A percentile compares a stretch with the other conserved stretches of the same genome.
These are phyloP conservation scores for Dendroctonus valens DNA, from an alignment of 1,140 invertebrate genomes.

Conservation along the genomic window DNA sequence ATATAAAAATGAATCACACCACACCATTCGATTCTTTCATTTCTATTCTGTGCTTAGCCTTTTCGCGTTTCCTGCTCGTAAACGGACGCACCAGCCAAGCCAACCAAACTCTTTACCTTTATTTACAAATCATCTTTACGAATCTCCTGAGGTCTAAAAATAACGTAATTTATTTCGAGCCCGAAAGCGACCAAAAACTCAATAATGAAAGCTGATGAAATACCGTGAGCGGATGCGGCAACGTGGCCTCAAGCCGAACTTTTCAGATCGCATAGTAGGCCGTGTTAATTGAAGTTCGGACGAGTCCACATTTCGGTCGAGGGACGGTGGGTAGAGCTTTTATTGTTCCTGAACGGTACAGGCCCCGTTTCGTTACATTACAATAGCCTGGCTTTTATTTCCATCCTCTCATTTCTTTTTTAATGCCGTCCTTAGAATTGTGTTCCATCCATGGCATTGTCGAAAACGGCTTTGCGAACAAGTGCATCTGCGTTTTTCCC, in stretches of 20 bases:
- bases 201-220: slow-evolving; percentile 14
- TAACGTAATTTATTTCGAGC: slow-evolving; percentile 30
- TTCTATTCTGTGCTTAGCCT: too few species aligned
- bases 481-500: slow-evolving; percentile 4
- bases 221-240: slow-evolving; percentile 16
- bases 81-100: too few species aligned
- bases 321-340: slow-evolving; percentile 35
- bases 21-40: too few species aligned
- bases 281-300: slow-evolving; percentile 45
- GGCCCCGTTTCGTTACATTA: slow-evolving; percentile 22
- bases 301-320: slow-evolving; percentile 41
- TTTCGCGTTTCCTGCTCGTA: too few species aligned
- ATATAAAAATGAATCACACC: too few species aligned
- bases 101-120: not conserved
- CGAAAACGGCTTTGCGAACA: slow-evolving; percentile 4
- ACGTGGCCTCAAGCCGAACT: slow-evolving; percentile 35
- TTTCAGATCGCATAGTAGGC: slow-evolving; percentile 45
- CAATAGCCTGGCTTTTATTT: slow-evolving; percentile 19
- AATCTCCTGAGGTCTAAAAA: slow-evolving; percentile 20
- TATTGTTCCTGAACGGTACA: slow-evolving; percentile 23
- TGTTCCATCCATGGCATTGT: slow-evolving; percentile 2
- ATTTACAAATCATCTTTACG: slow-evolving; percentile 1
- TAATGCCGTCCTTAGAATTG: slow-evolving; percentile 5
- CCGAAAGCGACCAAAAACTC: slow-evolving; percentile 24
- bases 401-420: slow-evolving; percentile 13